phyloP scores from a whole-genome alignment of 2,113 vertebrate species.

The Crotalus viridis region DNA sequence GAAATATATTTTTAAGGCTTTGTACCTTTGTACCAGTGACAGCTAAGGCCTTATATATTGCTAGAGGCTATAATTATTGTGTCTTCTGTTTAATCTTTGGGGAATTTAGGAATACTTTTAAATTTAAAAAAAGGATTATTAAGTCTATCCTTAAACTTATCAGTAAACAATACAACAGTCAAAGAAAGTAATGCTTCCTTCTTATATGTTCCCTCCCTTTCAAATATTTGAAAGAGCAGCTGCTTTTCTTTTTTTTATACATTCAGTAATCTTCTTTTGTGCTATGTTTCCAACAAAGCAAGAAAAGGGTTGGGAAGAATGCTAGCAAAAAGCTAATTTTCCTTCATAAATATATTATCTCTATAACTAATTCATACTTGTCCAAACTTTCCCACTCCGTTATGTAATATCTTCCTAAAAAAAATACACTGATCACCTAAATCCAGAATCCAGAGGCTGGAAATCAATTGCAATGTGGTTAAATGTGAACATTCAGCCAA shows the following conservation, averaged over 20 bases:
- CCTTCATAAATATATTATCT: constrained; percentile 16
- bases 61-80: background rate
- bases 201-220: background rate
- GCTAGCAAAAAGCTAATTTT: constrained; percentile 1
- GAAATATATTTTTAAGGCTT: background rate
- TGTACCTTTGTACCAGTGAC: background rate
- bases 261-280: background rate
- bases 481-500: constrained; percentile 22
- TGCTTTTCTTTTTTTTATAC: constrained; percentile 25
- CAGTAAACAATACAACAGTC: background rate
- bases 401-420: constrained; percentile 37
- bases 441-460: constrained; percentile 27
- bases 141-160: background rate
- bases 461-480: constrained; percentile 44
- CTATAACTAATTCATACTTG: background rate
- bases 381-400: constrained; percentile 14
- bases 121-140: background rate
- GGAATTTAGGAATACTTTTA: background rate
- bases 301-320: constrained; percentile 25
- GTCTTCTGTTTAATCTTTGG: background rate
- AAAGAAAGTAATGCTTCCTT: background rate
- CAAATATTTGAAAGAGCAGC: background rate
- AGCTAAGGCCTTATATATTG: background rate
- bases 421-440: constrained; percentile 44
- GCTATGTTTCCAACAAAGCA: background rate